phyloP scores from a whole-genome alignment of 2,888 invertebrate species.

The Byasa hedistus region DNA sequence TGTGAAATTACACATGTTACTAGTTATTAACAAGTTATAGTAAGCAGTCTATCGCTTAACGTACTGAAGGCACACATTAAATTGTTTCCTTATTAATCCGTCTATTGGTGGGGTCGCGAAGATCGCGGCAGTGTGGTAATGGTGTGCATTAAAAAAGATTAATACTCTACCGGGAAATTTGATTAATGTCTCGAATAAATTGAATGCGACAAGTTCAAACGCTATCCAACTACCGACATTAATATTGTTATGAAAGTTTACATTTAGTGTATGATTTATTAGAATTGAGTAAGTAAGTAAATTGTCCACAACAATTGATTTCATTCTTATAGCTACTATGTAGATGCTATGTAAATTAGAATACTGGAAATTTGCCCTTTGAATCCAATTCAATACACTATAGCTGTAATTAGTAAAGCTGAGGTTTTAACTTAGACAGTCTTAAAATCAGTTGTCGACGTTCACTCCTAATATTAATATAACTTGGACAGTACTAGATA shows the following conservation, averaged over 20 bases:
- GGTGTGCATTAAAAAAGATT: constrained; percentile 25
- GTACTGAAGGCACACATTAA: constrained; percentile 21
- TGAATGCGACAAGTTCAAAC: constrained; percentile 32
- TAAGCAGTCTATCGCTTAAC: neutral
- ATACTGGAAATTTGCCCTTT: too few relatives aligned
- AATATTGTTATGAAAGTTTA: constrained; percentile 25
- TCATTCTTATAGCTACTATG: too few relatives aligned
- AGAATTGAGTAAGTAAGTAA: too few relatives aligned
- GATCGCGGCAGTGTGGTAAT: constrained; percentile 34
- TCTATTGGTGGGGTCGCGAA: constrained; percentile 41
- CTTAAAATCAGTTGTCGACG: too few relatives aligned
- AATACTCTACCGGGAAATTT: constrained; percentile 27
- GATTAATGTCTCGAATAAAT: constrained; percentile 31
- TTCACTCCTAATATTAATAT: too few relatives aligned
- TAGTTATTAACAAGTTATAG: neutral
- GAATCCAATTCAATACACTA: too few relatives aligned
- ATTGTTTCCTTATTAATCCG: constrained; percentile 33
- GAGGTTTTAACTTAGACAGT: too few relatives aligned
- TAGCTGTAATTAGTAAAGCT: too few relatives aligned
- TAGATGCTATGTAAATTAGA: too few relatives aligned
- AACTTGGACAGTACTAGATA: too few relatives aligned
- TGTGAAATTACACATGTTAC: neutral
- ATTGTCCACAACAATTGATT: too few relatives aligned
- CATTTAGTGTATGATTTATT: constrained; percentile 23
- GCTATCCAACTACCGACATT: constrained; percentile 29